These are phyloP conservation scores for Ptyas mucosa DNA, from an alignment of 2,113 vertebrate genomes.

Conservation along the genomic window DNA sequence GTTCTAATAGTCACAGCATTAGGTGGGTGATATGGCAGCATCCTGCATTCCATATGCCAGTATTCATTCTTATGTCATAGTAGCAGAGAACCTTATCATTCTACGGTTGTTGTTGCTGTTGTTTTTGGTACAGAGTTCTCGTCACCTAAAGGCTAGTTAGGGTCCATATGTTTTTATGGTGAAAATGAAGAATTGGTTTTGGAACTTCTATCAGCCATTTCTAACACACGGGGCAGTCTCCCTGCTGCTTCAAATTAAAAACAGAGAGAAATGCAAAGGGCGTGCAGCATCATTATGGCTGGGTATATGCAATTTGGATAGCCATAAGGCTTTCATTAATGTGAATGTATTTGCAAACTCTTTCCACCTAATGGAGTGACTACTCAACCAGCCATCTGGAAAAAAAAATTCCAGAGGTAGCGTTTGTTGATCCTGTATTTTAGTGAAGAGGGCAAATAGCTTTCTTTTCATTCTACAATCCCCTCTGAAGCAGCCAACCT, in stretches of 20 bases:
- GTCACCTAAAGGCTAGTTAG: neutral
- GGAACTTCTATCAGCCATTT: neutral
- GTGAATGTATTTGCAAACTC: neutral
- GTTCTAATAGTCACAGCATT: neutral
- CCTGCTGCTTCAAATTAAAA: neutral
- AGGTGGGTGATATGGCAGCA: neutral
- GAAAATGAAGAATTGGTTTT: neutral
- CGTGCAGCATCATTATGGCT: neutral
- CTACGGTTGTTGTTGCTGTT: neutral
- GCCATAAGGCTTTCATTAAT: neutral
- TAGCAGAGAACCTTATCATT: neutral
- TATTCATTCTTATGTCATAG: slow-evolving; percentile 8
- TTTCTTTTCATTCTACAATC: neutral
- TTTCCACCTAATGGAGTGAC: neutral
- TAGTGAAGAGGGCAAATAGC: neutral
- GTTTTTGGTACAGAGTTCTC: neutral
- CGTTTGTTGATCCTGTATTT: neutral
- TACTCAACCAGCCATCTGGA: neutral
- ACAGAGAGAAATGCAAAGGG: neutral
- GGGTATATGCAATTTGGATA: neutral
- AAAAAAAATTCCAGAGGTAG: neutral
- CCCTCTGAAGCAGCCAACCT: neutral
- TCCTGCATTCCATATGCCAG: neutral
- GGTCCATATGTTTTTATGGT: neutral
- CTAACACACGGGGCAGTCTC: neutral